Conservation (phyloP, 1,140 invertebrate genomes). For the Caenorhabditis tropicalis region DNA sequence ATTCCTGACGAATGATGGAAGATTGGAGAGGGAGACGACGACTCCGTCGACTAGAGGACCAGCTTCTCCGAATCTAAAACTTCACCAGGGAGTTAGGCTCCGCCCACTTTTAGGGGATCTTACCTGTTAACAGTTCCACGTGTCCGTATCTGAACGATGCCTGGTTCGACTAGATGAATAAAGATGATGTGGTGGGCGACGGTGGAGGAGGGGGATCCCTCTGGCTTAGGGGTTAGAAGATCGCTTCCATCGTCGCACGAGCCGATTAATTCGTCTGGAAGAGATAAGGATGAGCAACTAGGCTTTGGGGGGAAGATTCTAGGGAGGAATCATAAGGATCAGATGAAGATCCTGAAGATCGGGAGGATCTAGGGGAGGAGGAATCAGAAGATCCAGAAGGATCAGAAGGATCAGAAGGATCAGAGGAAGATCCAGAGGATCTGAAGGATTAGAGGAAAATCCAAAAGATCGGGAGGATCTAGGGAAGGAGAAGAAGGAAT, state of each 20-base stretch:
- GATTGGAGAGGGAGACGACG: constrained; percentile 54
- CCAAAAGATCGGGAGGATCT: too few relatives aligned
- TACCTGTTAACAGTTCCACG: constrained; percentile 47
- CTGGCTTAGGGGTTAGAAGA: background rate
- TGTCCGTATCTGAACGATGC: constrained; percentile 46
- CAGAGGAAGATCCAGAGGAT: too few relatives aligned
- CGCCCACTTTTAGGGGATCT: background rate
- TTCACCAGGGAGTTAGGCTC: background rate
- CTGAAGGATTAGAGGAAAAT: too few relatives aligned
- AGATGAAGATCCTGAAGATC: too few relatives aligned
- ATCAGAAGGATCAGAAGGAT: too few relatives aligned
- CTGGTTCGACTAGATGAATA: constrained; percentile 41
- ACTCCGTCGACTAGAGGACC: constrained; percentile 55
- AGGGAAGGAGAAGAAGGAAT: too few relatives aligned
- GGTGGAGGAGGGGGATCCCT: background rate
- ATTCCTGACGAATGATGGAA: constrained; percentile 53
- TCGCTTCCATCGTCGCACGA: constrained; percentile 52
- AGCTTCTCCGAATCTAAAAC: constrained; percentile 50
- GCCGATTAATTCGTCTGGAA: constrained; percentile 51
- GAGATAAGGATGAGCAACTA: background rate
- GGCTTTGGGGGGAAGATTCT: background rate
- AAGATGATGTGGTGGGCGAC: constrained; percentile 26
- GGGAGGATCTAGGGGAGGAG: too few relatives aligned
- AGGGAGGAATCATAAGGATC: background rate
- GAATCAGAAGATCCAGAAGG: too few relatives aligned